These are phyloP conservation scores for Proales similis DNA, from an alignment of 1,140 invertebrate species.

Conservation along the genomic window DNA sequence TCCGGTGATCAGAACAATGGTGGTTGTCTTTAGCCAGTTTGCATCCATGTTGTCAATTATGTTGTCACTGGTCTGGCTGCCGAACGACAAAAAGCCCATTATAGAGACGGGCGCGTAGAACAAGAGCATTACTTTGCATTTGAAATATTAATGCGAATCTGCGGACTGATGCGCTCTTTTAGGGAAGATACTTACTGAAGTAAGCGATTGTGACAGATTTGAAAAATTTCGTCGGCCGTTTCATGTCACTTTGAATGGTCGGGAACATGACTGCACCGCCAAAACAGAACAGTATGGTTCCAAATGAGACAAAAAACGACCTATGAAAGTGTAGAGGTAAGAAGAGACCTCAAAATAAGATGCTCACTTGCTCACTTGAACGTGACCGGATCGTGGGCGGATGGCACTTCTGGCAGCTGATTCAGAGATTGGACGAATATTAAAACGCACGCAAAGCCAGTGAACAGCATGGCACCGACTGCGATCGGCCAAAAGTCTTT, in stretches of 20 bases:
- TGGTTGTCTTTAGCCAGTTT: slow-evolving; percentile 42
- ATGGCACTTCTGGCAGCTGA: neutral
- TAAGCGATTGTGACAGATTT: slow-evolving; percentile 50
- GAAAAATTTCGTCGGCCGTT: slow-evolving; percentile 48
- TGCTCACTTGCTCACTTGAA: slow-evolving; percentile 26
- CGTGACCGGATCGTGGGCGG: slow-evolving; percentile 39
- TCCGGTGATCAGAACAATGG: slow-evolving; percentile 48
- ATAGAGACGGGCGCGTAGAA: slow-evolving; percentile 47
- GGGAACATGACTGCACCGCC: slow-evolving; percentile 54
- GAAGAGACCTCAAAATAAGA: neutral
- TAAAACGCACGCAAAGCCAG: slow-evolving; percentile 44
- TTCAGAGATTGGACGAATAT: slow-evolving; percentile 41
- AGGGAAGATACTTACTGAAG: slow-evolving; percentile 42
- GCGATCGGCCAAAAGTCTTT: slow-evolving; percentile 44
- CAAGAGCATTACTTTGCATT: slow-evolving; percentile 43
- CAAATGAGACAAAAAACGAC: slow-evolving; percentile 44
- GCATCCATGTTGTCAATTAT: slow-evolving; percentile 42
- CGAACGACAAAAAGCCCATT: slow-evolving; percentile 44
- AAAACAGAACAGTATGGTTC: slow-evolving; percentile 54
- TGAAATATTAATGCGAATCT: slow-evolving; percentile 35
- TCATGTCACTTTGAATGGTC: slow-evolving; percentile 56
- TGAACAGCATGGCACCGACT: slow-evolving; percentile 44
- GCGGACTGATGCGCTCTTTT: neutral
- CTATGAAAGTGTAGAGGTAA: slow-evolving; percentile 1
- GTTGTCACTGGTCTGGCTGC: slow-evolving; percentile 42